These are phyloP conservation scores for Pseudorhiza aurosa DNA, from an alignment of 30 jellyfish, hydroid and myxozoan species.

Conservation along the genomic window DNA sequence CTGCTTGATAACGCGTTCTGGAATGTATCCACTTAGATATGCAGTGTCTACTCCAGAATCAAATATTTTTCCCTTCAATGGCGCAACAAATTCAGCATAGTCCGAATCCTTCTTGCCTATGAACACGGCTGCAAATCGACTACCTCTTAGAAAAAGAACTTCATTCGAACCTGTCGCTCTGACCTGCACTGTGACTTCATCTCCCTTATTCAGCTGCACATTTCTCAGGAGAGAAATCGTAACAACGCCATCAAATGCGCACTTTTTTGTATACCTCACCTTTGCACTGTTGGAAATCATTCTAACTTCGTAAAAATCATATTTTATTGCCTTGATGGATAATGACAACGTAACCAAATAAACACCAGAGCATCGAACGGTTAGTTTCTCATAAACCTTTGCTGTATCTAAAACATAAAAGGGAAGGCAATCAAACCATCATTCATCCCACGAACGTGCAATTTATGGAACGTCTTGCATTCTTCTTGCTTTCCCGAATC, in stretches of 20 bases:
- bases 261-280: neutral
- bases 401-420: neutral
- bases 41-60: neutral
- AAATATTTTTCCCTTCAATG: conserved; percentile 1
- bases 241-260: conserved; percentile 4
- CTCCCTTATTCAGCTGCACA: neutral
- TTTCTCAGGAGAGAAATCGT: conserved; percentile 31
- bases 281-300: neutral
- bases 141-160: conserved; percentile 9
- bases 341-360: conserved; percentile 31
- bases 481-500: too few relatives aligned
- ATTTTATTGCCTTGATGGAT: conserved; percentile 21
- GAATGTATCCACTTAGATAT: conserved; percentile 6
- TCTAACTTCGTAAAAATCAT: conserved; percentile 24
- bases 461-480: too few relatives aligned
- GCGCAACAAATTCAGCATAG: conserved; percentile 25
- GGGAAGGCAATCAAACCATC: too few relatives aligned
- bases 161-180: neutral
- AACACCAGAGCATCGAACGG: conserved; percentile 51
- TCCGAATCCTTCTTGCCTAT: conserved; percentile 10
- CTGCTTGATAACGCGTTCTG: conserved; percentile 3
- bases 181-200: neutral
- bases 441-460: too few relatives aligned
- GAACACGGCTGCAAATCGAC: conserved; percentile 34
- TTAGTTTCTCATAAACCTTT: neutral